Conservation (phyloP, 2,888 invertebrate species). For the Gymnoscelis rufifasciata region DNA sequence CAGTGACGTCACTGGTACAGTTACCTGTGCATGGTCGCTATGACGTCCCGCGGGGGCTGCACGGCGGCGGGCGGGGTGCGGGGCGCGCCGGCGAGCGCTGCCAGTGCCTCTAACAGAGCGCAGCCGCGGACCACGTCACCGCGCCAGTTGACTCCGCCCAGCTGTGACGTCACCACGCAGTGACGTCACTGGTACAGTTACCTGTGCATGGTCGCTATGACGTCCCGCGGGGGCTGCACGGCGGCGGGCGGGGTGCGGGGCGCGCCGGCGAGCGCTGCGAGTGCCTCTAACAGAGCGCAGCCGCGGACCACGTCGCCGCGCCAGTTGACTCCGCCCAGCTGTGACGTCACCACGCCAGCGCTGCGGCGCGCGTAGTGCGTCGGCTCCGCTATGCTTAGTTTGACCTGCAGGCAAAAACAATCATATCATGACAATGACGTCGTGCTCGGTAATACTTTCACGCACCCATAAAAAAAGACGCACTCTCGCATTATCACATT, state of each 20-base stretch:
- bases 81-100: neutral
- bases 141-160: neutral
- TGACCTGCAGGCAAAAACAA: constrained; percentile 48
- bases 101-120: constrained; percentile 51
- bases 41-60: neutral
- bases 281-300: constrained; percentile 54
- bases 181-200: constrained; percentile 15
- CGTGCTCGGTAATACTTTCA: too few relatives aligned
- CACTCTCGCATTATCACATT: too few relatives aligned
- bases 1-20: neutral
- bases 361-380: constrained; percentile 51
- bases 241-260: constrained; percentile 35
- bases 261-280: constrained; percentile 54
- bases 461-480: too few relatives aligned
- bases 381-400: constrained; percentile 53
- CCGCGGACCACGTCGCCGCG: constrained; percentile 32
- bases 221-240: constrained; percentile 42
- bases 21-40: neutral
- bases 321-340: constrained; percentile 34
- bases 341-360: constrained; percentile 44
- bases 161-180: constrained; percentile 25
- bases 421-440: too few relatives aligned
- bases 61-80: too few relatives aligned
- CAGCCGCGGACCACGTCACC: constrained; percentile 29
- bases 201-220: constrained; percentile 30